These are phyloP conservation scores for Lasioglossum villosulum DNA, from an alignment of 2,888 invertebrate species.

Conservation along the genomic window DNA sequence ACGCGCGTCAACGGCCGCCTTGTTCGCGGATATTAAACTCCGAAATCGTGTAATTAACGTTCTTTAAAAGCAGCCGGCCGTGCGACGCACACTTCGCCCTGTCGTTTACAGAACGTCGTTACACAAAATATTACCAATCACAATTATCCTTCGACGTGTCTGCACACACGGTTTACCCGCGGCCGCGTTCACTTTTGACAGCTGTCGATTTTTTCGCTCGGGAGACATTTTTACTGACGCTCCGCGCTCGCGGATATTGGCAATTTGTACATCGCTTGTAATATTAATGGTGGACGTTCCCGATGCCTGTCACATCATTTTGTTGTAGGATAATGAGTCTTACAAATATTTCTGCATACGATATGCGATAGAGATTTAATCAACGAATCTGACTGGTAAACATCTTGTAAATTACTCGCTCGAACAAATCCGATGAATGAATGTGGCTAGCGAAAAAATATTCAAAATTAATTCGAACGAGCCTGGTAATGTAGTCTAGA, in stretches of 20 bases:
- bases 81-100: neutral
- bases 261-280: conserved; percentile 2
- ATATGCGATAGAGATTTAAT: neutral
- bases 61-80: conserved; percentile 12
- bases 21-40: conserved; percentile 28
- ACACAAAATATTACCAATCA: conserved; percentile 11
- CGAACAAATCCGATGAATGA: too few species aligned
- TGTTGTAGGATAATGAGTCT: neutral
- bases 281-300: neutral
- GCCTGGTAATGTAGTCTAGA: too few species aligned
- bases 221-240: neutral
- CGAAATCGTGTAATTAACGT: conserved; percentile 42
- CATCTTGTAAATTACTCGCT: neutral
- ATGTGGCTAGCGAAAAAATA: too few species aligned
- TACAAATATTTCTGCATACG: neutral
- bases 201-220: conserved; percentile 4
- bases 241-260: neutral
- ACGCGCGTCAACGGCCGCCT: neutral
- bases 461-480: neutral
- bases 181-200: neutral
- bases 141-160: conserved; percentile 3
- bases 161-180: neutral
- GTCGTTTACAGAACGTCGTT: conserved; percentile 16
- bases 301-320: neutral
- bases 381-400: neutral